Evolutionary conservation across 2,888 invertebrate genomes (phyloP).

Genomic region (Acronicta aceris): DNA sequence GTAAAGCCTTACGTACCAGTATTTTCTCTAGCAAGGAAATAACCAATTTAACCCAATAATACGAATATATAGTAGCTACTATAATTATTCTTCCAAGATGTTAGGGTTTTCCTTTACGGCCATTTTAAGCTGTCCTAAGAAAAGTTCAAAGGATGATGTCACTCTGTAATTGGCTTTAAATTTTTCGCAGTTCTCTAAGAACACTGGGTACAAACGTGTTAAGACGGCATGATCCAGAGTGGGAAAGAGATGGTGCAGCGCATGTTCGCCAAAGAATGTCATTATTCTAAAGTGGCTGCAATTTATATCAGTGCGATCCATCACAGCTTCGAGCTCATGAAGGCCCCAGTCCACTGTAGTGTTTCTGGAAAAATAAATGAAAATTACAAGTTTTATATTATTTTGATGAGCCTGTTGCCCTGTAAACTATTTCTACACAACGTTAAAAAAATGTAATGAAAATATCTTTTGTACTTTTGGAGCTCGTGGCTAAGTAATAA

Average conservation of each 20-base stretch:
- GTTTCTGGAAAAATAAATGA: slow-evolving; percentile 70
- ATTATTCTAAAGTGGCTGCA: slow-evolving; percentile 90
- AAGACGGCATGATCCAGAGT: slow-evolving; percentile 93
- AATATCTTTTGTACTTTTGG: too few species aligned
- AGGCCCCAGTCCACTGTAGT: slow-evolving; percentile 92
- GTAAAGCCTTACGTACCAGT: too few species aligned
- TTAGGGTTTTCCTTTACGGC: slow-evolving; percentile 71
- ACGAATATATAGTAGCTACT: too few species aligned
- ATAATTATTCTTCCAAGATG: slow-evolving; percentile 40
- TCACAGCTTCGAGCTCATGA: slow-evolving; percentile 92
- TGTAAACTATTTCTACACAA: neutral
- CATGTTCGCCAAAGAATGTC: slow-evolving; percentile 93
- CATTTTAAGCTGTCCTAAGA: slow-evolving; percentile 76
- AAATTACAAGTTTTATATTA: slow-evolving; percentile 1
- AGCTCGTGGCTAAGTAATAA: too few species aligned
- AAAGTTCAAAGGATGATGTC: slow-evolving; percentile 73
- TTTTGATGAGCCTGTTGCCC: slow-evolving; percentile 3
- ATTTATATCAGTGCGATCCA: slow-evolving; percentile 92
- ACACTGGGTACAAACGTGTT: slow-evolving; percentile 90
- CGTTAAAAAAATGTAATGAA: neutral
- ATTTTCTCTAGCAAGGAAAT: too few species aligned
- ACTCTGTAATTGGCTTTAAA: slow-evolving; percentile 88
- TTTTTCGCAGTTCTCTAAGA: slow-evolving; percentile 90
- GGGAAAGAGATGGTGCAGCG: slow-evolving; percentile 94
- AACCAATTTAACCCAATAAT: too few species aligned